These are phyloP conservation scores for Mormyrus proboscirostris DNA, from an alignment of 2,797 vertebrate species.

Conservation along the genomic window DNA sequence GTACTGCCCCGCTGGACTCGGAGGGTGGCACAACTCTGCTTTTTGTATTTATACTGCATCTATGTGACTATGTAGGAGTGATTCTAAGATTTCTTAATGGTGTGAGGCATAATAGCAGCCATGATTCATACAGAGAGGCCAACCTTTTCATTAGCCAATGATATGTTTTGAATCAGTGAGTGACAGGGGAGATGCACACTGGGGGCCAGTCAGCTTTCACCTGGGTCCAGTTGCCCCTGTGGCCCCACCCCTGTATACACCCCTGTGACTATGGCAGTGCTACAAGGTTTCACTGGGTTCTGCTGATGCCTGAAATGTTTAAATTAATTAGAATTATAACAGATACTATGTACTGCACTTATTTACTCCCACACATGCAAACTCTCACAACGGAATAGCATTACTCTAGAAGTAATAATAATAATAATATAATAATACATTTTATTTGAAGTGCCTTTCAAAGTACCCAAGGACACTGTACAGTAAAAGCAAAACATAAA, in stretches of 20 bases:
- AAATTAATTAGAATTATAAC: neutral
- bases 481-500: no score
- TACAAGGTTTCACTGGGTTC: neutral
- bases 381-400: neutral
- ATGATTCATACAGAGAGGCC: neutral
- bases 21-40: neutral
- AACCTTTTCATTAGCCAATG: neutral
- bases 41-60: neutral
- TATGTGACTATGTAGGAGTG: neutral
- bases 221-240: neutral
- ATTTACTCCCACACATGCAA: neutral
- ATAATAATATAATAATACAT: no score
- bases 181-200: neutral
- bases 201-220: neutral
- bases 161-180: neutral
- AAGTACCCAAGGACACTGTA: no score
- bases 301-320: neutral
- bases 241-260: neutral
- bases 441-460: no score
- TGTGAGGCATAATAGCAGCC: neutral
- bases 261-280: neutral
- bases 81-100: neutral
- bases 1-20: slow-evolving; percentile 9
- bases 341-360: neutral
- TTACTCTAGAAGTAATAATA: neutral